These are phyloP conservation scores for Otocyon megalotis DNA, from an alignment of 2,113 vertebrate species.

Conservation along the genomic window DNA sequence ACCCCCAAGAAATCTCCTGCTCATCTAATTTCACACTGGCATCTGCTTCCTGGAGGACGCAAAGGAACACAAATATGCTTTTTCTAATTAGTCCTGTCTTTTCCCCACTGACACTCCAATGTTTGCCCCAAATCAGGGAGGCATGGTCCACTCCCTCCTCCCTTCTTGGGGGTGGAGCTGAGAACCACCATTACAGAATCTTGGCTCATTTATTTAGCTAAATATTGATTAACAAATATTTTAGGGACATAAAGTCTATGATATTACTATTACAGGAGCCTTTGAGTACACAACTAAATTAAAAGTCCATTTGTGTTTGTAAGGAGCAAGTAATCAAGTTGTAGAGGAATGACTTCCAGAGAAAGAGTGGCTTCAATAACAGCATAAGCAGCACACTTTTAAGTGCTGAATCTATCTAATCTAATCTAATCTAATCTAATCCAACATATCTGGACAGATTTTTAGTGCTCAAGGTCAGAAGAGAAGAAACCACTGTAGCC, in stretches of 20 bases:
- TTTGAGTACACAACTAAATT: slow-evolving; percentile 36
- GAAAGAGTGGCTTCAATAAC: slow-evolving; percentile 37
- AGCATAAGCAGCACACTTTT: neutral
- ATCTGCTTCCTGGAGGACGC: neutral
- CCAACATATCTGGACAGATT: neutral
- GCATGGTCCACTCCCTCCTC: neutral
- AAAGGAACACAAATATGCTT: neutral
- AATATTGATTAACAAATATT: slow-evolving; percentile 15
- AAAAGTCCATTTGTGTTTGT: slow-evolving; percentile 11
- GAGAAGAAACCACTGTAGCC: neutral
- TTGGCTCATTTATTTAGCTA: slow-evolving; percentile 41
- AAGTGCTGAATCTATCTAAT: neutral
- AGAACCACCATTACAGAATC: neutral
- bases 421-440: neutral
- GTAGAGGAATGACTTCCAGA: neutral
- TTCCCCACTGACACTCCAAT: neutral
- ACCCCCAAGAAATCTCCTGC: neutral
- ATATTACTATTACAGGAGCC: neutral
- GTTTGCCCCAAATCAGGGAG: neutral
- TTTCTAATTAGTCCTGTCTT: neutral
- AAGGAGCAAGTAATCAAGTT: slow-evolving; percentile 23
- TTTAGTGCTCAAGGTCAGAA: slow-evolving; percentile 45
- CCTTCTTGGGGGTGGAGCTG: neutral
- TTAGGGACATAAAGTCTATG: neutral
- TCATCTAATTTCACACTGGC: neutral